These are phyloP conservation scores for Torymus tubicola DNA, from an alignment of 2,888 invertebrate genomes.

Conservation along the genomic window DNA sequence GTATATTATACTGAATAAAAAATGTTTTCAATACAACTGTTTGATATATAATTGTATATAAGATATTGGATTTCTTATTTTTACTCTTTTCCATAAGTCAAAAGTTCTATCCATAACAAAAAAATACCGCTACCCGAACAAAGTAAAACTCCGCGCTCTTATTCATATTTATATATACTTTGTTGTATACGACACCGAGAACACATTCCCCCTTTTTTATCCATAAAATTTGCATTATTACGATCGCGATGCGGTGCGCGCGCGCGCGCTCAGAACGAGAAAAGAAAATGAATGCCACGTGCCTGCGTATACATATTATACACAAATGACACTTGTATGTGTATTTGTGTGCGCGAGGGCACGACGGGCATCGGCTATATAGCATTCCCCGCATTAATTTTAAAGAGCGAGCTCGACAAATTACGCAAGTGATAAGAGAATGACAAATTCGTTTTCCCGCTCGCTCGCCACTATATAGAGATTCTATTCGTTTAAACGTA, in stretches of 20 bases:
- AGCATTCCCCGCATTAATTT: conserved; percentile 2
- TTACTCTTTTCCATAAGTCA: no score
- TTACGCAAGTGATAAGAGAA: conserved; percentile 7
- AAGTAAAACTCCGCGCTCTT: no score
- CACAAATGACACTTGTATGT: no score
- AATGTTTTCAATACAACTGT: no score
- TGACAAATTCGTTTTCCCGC: background rate
- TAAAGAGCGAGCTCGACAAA: background rate
- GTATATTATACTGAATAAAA: no score
- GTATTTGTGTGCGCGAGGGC: background rate
- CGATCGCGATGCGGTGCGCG: background rate
- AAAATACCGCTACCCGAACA: no score
- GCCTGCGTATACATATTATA: background rate
- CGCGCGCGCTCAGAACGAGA: background rate
- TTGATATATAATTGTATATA: no score
- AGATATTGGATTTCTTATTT: no score
- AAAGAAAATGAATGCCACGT: background rate
- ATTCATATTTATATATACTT: no score
- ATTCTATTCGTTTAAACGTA: no score
- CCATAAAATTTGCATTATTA: conserved; percentile 9
- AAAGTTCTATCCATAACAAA: no score
- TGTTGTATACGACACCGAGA: background rate
- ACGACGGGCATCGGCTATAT: background rate
- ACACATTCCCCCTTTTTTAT: background rate
- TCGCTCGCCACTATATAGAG: no score